A percentile compares a stretch with the other conserved stretches of the same genome.
Conservation (phyloP, 2,113 vertebrate species). For the Zosterops lateralis region DNA sequence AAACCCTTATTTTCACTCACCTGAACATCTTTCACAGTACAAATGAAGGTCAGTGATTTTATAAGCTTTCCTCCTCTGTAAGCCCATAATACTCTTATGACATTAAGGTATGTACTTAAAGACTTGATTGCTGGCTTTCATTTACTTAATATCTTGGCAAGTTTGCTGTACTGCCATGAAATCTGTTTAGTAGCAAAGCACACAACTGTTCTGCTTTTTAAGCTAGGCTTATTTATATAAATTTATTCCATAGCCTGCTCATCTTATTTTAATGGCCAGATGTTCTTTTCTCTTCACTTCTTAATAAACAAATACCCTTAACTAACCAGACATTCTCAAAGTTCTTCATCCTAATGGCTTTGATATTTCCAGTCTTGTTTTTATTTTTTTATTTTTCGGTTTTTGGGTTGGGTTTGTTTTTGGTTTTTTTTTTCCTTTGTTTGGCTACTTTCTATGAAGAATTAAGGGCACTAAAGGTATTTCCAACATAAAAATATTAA, state of each 20-base stretch:
- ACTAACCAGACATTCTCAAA: conserved; percentile 15
- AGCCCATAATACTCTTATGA: conserved; percentile 45
- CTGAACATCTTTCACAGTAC: not conserved
- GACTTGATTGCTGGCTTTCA: conserved; percentile 61
- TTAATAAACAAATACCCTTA: conserved; percentile 50
- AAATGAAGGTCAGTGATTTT: conserved; percentile 23
- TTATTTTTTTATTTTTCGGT: no score
- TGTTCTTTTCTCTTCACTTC: conserved; percentile 56
- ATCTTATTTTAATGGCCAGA: conserved; percentile 63
- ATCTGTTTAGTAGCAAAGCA: conserved; percentile 59
- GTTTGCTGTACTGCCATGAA: conserved; percentile 31
- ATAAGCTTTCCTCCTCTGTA: conserved; percentile 13
- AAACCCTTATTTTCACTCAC: not conserved
- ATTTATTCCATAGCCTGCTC: conserved; percentile 54
- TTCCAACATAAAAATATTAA: not conserved
- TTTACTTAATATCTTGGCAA: conserved; percentile 61
- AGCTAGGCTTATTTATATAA: conserved; percentile 56
- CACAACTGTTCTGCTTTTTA: conserved; percentile 53
- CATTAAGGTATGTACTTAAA: conserved; percentile 58
- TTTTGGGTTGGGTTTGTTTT: no score
- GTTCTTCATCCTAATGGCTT: not conserved
- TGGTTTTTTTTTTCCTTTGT: not conserved
- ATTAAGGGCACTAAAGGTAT: not conserved
- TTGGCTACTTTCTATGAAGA: not conserved
- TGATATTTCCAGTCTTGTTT: not conserved